Conservation (phyloP, 2,797 vertebrate genomes). For the Craterocephalus amniculus region DNA sequence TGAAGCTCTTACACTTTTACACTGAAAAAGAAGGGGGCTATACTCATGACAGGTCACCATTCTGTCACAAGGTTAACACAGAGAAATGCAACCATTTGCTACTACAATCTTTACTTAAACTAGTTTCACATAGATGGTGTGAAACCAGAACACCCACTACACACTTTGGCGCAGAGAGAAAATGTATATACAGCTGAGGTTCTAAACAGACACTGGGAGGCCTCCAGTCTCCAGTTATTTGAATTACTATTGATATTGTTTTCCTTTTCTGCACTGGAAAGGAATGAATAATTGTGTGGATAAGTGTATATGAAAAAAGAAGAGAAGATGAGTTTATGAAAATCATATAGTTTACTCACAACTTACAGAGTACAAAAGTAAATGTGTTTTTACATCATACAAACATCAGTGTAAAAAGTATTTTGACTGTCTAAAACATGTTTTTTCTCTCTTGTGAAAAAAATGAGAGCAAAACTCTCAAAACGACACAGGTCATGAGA, state of each 20-base stretch:
- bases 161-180: neutral
- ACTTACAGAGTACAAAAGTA: neutral
- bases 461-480: neutral
- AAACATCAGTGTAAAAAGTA: neutral
- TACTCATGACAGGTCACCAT: neutral
- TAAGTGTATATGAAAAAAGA: no score
- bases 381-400: neutral
- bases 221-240: no score
- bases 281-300: no score
- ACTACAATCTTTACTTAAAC: no score
- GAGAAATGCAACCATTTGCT: neutral
- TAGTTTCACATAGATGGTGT: neutral
- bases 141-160: no score
- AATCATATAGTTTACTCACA: conserved; percentile 1
- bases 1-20: neutral
- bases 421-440: neutral
- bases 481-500: neutral
- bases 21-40: neutral
- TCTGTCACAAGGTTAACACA: neutral
- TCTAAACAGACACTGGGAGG: neutral
- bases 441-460: neutral
- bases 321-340: no score
- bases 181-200: neutral
- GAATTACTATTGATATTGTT: no score
- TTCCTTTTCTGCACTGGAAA: no score